Base-by-base conservation (phyloP, 2,797 vertebrate species). In the Apogon talboti region DNA sequence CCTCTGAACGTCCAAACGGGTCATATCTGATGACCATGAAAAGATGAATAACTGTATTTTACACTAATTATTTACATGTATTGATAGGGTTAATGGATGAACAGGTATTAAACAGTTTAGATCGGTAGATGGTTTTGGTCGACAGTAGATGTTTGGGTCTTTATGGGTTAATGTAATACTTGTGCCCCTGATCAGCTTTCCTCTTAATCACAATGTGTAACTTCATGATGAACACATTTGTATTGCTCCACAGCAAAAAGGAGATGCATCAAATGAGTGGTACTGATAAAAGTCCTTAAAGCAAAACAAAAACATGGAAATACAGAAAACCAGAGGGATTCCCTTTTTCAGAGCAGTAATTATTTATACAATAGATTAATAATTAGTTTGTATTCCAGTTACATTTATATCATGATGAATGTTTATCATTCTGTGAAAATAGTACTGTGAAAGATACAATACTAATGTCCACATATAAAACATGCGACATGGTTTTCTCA, bases 341-440 rank as follows among this genome's bases (percentile, higher is more conserved):
- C 12, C 40, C 16, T n/a, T 4, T 1, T 7, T 28, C 8, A 56
- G 4, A 64, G 11, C 33, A 56, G 64, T 43, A n/a, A 30, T 33
- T 24, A 5, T 24, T 24, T 24, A 33, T 33, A 7, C 7, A 3
- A 33, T 33, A 33, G 1, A 33, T n/a, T 1, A 33, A 12, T 9
- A 61, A 42, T 21, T 44, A 21, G 7, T 28, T 24, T 52, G 40
- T 44, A 16, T 54, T 77, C 37, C 44, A 71, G 16, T 78, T 10
- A 55, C 12, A 68, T 69, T 69, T 40, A 28, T 11, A 48, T 45
- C n/a, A 38, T 44, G 18, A 16, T 9, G 47, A 38, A 45, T 21
- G 21, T 18, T 13, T 11, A 28, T 4, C 28, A 49, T 24, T 11
- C 13, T 41, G 38, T 24, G 0, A 55, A 11, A 4, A n/a, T 38